Percentiles rank a stretch among this genome's conserved stretches.
Evolutionary conservation across 2,113 vertebrate genomes (phyloP).

Genomic region (Lycaon pictus): DNA sequence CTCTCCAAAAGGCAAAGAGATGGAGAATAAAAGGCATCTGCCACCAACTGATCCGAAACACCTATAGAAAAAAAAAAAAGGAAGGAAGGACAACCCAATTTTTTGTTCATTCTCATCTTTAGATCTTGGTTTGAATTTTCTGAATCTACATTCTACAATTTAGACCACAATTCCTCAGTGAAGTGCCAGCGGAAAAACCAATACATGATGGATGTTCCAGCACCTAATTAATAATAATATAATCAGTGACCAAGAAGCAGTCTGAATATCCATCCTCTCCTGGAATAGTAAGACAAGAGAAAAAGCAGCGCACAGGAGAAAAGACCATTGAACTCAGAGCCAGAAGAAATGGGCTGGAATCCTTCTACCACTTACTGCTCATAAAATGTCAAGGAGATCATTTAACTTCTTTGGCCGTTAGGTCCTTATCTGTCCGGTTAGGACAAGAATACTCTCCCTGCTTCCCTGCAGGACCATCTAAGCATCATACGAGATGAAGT

Average conservation of each 20-base stretch:
- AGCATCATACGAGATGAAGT: not conserved
- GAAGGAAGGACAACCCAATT: not conserved
- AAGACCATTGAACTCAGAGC: not conserved
- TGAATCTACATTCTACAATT: not conserved
- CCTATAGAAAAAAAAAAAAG: not conserved
- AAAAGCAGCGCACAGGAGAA: not conserved
- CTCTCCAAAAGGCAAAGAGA: slow-evolving; percentile 17
- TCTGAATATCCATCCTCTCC: not conserved
- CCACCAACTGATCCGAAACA: not conserved
- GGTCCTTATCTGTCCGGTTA: not conserved
- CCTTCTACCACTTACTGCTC: not conserved
- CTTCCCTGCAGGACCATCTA: not conserved
- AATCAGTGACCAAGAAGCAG: not conserved
- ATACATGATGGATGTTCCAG: not conserved
- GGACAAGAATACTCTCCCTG: not conserved
- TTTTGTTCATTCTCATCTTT: slow-evolving; percentile 24
- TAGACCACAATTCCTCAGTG: not conserved
- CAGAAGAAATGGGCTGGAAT: not conserved
- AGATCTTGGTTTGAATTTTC: slow-evolving; percentile 14
- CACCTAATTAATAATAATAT: not conserved
- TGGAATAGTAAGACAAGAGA: not conserved
- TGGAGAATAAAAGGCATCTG: not conserved
- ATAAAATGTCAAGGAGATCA: not conserved
- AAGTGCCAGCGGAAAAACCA: not conserved
- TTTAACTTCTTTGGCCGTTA: not conserved